phyloP scores from a whole-genome alignment of 2,797 vertebrate genomes.

The Gymnocypris eckloni region DNA sequence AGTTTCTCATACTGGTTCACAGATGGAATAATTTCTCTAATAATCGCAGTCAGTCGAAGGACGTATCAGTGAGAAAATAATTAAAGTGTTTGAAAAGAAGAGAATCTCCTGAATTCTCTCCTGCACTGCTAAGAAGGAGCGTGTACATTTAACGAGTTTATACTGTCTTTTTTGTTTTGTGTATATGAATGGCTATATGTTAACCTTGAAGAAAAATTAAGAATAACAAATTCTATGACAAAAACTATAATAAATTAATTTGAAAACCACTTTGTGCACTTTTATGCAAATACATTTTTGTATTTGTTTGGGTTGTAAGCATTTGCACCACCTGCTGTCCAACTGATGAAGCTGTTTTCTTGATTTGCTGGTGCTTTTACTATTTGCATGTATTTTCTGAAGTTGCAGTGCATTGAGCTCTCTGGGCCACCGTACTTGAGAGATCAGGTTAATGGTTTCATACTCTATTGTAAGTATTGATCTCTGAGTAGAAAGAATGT shows the following conservation, averaged over 20 bases:
- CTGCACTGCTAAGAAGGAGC: conserved; percentile 71
- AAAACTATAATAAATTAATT: conserved; percentile 86
- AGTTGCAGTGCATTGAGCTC: no score
- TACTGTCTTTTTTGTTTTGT: conserved; percentile 71
- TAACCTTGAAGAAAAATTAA: conserved; percentile 77
- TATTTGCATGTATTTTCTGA: no score
- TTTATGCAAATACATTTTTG: no score
- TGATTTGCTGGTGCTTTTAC: no score
- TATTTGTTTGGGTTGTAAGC: no score
- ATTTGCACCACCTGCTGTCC: no score
- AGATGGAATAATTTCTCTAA: neutral
- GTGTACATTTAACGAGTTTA: conserved; percentile 79
- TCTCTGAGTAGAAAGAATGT: neutral
- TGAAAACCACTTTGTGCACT: conserved; percentile 61
- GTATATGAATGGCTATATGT: conserved; percentile 82
- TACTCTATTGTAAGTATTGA: neutral
- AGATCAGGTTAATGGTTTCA: neutral
- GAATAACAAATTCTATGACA: conserved; percentile 76
- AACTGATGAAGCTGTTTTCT: no score
- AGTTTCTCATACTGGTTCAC: neutral
- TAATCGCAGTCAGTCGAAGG: neutral
- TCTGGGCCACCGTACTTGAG: no score
- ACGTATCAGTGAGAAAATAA: conserved; percentile 41
- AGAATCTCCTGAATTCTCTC: conserved; percentile 65
- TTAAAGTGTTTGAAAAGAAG: conserved; percentile 55